Conservation (phyloP, 1,140 invertebrate genomes). For the Heliothis subflexa region DNA sequence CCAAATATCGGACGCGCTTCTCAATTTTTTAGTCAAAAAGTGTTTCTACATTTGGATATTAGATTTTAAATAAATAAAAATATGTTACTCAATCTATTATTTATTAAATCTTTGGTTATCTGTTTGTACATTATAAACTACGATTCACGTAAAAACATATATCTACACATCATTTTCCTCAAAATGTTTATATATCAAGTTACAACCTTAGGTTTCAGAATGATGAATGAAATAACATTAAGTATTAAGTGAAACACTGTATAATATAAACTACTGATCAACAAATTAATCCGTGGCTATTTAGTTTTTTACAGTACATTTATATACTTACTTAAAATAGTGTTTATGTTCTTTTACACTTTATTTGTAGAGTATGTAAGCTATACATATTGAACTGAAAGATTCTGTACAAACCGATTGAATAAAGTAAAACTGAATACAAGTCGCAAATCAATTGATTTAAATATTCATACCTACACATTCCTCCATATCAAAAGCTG, state of each 20-base stretch:
- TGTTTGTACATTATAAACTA: conserved; percentile 82
- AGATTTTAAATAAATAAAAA: conserved; percentile 44
- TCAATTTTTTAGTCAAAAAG: background rate
- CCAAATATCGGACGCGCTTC: background rate
- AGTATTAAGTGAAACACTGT: conserved; percentile 56
- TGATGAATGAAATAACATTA: conserved; percentile 67
- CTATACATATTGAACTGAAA: background rate
- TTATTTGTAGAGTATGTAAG: background rate
- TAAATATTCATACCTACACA: too few species aligned
- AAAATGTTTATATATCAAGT: conserved; percentile 80
- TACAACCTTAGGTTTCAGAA: conserved; percentile 84
- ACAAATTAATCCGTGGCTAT: conserved; percentile 26
- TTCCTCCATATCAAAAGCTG: too few species aligned
- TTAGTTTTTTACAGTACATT: conserved; percentile 3
- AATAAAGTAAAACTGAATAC: background rate
- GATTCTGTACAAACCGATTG: background rate
- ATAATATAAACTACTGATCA: conserved; percentile 48
- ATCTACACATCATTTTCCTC: conserved; percentile 78
- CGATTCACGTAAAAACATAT: conserved; percentile 84
- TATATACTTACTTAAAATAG: background rate
- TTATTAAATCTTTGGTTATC: conserved; percentile 79
- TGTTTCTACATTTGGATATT: background rate
- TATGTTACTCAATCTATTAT: conserved; percentile 70
- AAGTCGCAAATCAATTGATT: background rate
- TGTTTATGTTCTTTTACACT: background rate